Evolutionary conservation across 2,113 vertebrate genomes (phyloP), one percentile per base, ranked within the genome.

Genomic region (Anolis sagrei): DNA sequence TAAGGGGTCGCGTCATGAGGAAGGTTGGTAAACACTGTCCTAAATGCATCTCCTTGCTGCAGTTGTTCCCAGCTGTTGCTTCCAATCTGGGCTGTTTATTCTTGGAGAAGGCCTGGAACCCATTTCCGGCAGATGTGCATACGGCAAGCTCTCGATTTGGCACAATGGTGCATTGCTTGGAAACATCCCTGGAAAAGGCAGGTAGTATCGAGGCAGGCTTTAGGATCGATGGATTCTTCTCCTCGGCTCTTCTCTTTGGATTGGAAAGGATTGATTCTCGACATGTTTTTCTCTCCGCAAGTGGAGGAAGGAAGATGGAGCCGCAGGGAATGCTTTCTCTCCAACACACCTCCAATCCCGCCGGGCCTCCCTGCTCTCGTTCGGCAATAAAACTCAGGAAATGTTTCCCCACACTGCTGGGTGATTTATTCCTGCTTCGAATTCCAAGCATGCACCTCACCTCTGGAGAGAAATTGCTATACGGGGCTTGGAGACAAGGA

Each of bases 361-460:
- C 44, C 39, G 7, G 7, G 39, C 48, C 36, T 89, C 88, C 90
- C 91, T 92, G 88, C 48, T 79, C 62, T 76, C 14, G 27, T 51
- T 54, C n/a, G 27, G 0, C 81, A 89, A 89, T 87, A 92, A 92
- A 25, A 73, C 72, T 86, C 82, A 81, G 87, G 87, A 92, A 92
- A 69, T 73, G 4, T 32, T 19, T 82, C 58, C 61, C 62, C 87
- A 3, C 64, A 27, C 86, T 51, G 11, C 21, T 72, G 58, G 32
- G 25, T 34, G 18, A 10, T 58, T 74, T 61, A 36, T 27, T 25
- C 39, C 68, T 14, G 4, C 27, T 29, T 23, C 66, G 2, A 23
- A 23, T 61, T 61, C 34, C 49, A 34, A 73, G 32, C 19, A 58
- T 34, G 14, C 21, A 44, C 29, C 36, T 61, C 14, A 49, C 14